Percentiles rank a stretch among this genome's conserved stretches.
phyloP scores from a whole-genome alignment of 2,888 invertebrate species.

The Cylloceria caligata region DNA sequence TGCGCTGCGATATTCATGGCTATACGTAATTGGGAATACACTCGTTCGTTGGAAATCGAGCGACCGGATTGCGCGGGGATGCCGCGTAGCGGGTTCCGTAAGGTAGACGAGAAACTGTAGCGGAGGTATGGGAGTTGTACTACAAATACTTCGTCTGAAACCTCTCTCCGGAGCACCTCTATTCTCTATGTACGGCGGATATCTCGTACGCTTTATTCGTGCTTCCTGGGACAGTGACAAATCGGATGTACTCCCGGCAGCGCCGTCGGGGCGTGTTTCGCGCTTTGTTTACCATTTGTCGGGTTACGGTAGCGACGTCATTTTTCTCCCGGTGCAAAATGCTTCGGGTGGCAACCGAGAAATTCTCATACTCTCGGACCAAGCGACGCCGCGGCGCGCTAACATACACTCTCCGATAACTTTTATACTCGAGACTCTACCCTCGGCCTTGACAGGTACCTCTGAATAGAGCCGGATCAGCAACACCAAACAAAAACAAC shows the following conservation, averaged over 20 bases:
- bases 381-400: conserved; percentile 46
- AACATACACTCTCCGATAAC: conserved; percentile 48
- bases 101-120: conserved; percentile 40
- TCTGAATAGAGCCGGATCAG: conserved; percentile 35
- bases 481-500: conserved; percentile 54
- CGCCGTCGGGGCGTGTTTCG: conserved; percentile 77
- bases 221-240: conserved; percentile 70
- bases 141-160: conserved; percentile 51
- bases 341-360: conserved; percentile 45
- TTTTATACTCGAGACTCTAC: conserved; percentile 54
- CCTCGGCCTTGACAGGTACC: conserved; percentile 54
- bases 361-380: conserved; percentile 58
- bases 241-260: conserved; percentile 70
- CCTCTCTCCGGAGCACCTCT: conserved; percentile 43
- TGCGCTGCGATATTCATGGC: conserved; percentile 60
- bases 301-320: conserved; percentile 77
- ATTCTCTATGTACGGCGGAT: conserved; percentile 32
- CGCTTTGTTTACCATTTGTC: conserved; percentile 81
- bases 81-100: conserved; percentile 21
- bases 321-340: conserved; percentile 69
- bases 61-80: conserved; percentile 36
- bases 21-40: conserved; percentile 72
- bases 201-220: conserved; percentile 42
- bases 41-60: conserved; percentile 70
- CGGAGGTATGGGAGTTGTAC: conserved; percentile 34